phyloP scores from a whole-genome alignment of 2,113 vertebrate species.

The Nothoprocta perdicaria region DNA sequence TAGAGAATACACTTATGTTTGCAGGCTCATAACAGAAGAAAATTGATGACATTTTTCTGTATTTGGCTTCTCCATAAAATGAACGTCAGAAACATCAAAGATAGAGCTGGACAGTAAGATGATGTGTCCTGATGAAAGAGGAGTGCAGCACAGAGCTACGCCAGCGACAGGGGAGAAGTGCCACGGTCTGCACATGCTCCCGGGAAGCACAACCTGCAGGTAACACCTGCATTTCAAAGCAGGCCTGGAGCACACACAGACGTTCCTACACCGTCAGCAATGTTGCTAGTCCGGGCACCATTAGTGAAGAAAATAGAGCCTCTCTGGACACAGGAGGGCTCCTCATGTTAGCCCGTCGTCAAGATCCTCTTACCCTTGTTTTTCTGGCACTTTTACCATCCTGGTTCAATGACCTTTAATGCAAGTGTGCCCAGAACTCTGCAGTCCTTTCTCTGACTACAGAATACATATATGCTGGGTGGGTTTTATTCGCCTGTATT shows the following conservation, averaged over 20 bases:
- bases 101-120: neutral
- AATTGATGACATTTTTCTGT: neutral
- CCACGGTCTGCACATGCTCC: neutral
- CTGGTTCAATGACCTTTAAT: neutral
- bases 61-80: neutral
- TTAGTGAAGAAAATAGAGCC: neutral
- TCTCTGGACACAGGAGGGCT: neutral
- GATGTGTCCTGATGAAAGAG: neutral
- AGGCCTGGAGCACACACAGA: neutral
- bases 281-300: neutral
- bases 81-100: neutral
- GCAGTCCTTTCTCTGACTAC: neutral
- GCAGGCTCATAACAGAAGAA: neutral
- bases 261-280: neutral
- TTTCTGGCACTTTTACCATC: neutral
- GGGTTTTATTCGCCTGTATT: neutral
- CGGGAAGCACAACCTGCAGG: neutral
- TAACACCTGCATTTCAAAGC: neutral
- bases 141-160: neutral
- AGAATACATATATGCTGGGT: neutral
- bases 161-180: accelerated
- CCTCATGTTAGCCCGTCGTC: accelerated
- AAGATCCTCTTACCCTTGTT: neutral
- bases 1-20: neutral
- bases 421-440: neutral